Conservation (phyloP, 2,888 invertebrate genomes). For the Agonopterix arenella region DNA sequence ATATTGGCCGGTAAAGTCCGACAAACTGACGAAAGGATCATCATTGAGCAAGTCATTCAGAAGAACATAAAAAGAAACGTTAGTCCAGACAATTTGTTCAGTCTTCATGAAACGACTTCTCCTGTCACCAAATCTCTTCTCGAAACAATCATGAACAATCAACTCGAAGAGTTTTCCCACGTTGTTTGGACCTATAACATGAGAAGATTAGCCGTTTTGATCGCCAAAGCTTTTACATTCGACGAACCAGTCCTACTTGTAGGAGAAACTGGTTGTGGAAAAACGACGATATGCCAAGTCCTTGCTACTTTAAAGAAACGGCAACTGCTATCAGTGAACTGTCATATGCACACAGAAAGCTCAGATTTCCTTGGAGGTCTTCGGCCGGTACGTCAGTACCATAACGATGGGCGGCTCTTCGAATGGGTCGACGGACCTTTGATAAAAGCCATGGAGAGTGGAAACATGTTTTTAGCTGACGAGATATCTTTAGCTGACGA, state of each 20-base stretch:
- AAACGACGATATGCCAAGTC: conserved; percentile 96
- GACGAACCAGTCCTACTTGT: conserved; percentile 96
- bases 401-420: conserved; percentile 83
- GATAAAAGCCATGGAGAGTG: conserved; percentile 91
- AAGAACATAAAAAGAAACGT: conserved; percentile 88
- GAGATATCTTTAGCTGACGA: conserved; percentile 99
- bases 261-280: conserved; percentile 98
- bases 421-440: conserved; percentile 99
- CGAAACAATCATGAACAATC: conserved; percentile 77
- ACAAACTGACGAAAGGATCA: conserved; percentile 85
- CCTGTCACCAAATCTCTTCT: conserved; percentile 85
- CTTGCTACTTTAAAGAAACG: conserved; percentile 83
- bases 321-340: conserved; percentile 90
- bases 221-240: conserved; percentile 91
- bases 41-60: conserved; percentile 87
- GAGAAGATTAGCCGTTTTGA: conserved; percentile 86
- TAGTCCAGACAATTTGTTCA: conserved; percentile 82
- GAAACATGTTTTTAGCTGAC: conserved; percentile 94
- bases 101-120: conserved; percentile 82
- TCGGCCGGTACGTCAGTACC: conserved; percentile 87
- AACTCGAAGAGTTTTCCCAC: conserved; percentile 80
- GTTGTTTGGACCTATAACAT: conserved; percentile 97
- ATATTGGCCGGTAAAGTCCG: conserved; percentile 95
- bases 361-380: conserved; percentile 98
- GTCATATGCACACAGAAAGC: conserved; percentile 99